A percentile compares a stretch with the other conserved stretches of the same genome.
Conservation (phyloP, 2,113 vertebrate genomes). For the Prunella himalayana region DNA sequence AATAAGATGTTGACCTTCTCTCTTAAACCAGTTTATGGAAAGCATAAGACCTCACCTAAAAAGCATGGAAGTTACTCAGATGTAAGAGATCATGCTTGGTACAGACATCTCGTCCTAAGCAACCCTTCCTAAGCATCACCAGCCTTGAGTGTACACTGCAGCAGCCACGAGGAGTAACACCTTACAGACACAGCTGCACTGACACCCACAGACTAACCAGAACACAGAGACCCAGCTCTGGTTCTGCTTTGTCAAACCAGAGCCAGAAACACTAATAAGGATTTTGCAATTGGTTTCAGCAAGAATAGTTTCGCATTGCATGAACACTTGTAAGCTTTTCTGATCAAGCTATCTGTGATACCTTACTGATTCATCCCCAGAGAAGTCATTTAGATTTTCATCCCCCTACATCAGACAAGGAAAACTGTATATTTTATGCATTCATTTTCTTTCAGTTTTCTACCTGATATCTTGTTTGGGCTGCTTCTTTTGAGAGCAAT, state of each 20-base stretch:
- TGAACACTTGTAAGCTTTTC: background rate
- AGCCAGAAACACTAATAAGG: background rate
- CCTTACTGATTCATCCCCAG: background rate
- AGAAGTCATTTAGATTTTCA: background rate
- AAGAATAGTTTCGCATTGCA: background rate
- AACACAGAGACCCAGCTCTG: background rate
- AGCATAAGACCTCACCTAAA: background rate
- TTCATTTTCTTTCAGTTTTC: background rate
- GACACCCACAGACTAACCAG: background rate
- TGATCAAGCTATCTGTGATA: background rate
- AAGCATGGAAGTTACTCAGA: background rate
- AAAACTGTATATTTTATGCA: background rate
- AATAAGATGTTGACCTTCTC: background rate
- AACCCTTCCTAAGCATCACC: background rate
- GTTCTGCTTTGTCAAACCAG: background rate
- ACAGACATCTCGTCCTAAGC: background rate
- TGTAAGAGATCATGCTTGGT: background rate
- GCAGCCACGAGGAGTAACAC: background rate
- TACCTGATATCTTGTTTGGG: background rate
- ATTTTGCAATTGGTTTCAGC: background rate
- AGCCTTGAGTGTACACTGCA: background rate
- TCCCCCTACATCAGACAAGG: background rate
- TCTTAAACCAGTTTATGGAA: background rate
- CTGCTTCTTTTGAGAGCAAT: background rate
- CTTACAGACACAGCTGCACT: background rate